Conservation (phyloP, 2,113 vertebrate genomes). For the Theristicus caerulescens region DNA sequence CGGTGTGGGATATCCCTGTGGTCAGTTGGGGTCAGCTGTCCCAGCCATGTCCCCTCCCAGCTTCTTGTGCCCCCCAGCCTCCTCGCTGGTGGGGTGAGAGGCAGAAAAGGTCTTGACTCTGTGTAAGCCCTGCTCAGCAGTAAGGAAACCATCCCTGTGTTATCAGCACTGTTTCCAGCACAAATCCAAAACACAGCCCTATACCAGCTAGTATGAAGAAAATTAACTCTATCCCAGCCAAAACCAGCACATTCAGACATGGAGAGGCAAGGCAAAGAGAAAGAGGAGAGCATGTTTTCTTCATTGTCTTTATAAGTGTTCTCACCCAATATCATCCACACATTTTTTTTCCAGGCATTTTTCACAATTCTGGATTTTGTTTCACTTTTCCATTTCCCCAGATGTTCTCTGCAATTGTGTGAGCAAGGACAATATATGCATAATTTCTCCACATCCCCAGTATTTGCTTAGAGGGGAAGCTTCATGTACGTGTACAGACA, state of each 20-base stretch:
- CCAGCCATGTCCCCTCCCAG: neutral
- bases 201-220: neutral
- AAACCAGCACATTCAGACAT: neutral
- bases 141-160: neutral
- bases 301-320: neutral
- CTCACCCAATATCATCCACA: neutral
- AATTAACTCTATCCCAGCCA: neutral
- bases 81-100: neutral
- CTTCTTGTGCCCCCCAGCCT: no score
- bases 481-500: fast-evolving
- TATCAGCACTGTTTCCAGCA: neutral
- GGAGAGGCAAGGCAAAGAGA: neutral
- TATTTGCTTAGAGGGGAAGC: neutral
- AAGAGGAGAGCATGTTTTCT: neutral
- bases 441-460: neutral
- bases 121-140: neutral
- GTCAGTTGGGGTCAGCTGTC: neutral
- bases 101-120: no score
- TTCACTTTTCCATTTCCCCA: neutral
- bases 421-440: neutral
- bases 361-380: neutral
- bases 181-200: neutral
- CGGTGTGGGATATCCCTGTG: neutral
- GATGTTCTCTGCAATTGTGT: neutral
- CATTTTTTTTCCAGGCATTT: neutral